phyloP scores from a whole-genome alignment of 2,888 invertebrate species.

The Limnephilus lunatus region DNA sequence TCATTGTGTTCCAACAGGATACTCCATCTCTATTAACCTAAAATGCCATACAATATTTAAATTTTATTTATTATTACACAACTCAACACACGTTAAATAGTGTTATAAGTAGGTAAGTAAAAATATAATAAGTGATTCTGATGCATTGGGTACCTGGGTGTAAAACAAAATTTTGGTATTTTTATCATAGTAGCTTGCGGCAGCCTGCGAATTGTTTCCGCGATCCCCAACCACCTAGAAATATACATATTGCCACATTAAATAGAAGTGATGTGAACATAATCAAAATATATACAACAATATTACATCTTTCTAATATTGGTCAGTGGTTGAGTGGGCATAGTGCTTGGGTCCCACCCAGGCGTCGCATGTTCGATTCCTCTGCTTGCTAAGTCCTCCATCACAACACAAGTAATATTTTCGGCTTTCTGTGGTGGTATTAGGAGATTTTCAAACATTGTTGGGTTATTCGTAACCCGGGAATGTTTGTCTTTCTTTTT shows the following conservation, averaged over 20 bases:
- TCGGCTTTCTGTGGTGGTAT: no score
- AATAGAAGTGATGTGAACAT: constrained; percentile 41
- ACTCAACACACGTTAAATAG: background rate
- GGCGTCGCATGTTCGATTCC: no score
- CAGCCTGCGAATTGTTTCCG: constrained; percentile 84
- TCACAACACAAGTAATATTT: no score
- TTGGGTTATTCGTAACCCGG: no score
- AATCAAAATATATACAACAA: constrained; percentile 25
- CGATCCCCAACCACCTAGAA: constrained; percentile 82
- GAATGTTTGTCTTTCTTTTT: no score
- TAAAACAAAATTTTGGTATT: constrained; percentile 85
- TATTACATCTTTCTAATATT: no score
- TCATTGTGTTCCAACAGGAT: constrained; percentile 88
- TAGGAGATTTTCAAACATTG: no score
- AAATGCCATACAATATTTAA: constrained; percentile 68
- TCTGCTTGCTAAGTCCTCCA: no score
- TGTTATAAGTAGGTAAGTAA: background rate
- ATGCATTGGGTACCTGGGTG: constrained; percentile 78
- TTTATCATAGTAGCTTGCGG: constrained; percentile 84
- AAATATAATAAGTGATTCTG: background rate
- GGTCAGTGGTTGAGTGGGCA: no score
- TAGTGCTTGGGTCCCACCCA: no score
- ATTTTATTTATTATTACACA: background rate
- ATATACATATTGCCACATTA: constrained; percentile 58
- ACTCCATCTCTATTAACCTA: constrained; percentile 85